Base-by-base conservation (phyloP, 2,113 vertebrate species). In the Sceloporus tristichus region DNA sequence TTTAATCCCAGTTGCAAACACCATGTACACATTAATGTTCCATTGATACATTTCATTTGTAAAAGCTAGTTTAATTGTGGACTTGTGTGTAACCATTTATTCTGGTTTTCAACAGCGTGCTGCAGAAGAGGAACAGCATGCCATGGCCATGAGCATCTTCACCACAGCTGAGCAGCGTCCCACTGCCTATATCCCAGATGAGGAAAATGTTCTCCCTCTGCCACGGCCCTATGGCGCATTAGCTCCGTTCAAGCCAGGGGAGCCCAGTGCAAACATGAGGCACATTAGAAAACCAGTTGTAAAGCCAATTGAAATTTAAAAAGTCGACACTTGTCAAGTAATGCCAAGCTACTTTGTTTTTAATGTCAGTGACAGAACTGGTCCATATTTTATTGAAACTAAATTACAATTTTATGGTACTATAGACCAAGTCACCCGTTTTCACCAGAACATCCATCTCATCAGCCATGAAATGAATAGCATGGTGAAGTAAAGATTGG, bases 201-300 rank as follows among this genome's bases (percentile, higher is more conserved):
- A 92, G 8, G 94, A 93, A 0, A 94, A 90, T 76, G 38, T 38
- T 0, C 97, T 98, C 40, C 97, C 97, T 0, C n/a, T 98, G 84
- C 97, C 98, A 0, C 97, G 92, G 91, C 98, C 98, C 0, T 98
- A 98, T 0, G 96, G 98, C 0, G 95, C 96, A 19, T 88, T 94
- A 89, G 94, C 98, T 91, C 98, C 98, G 2, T 98, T 98, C 94
- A 98, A 98, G 74, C 97, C 98, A 11, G 93, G 88, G 0, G 96
- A 97, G 62, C 95, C 95, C 0, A 95, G 97, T 9, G 92, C 96
- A 56, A 97, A 96, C 70, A 97, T 96, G 83, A 97, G 98, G 82
- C 97, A 98, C 87, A 95, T 98, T 87, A 97, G 97, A 93, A 98
- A 98, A 89, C 97, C 98, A 4, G 59, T 89, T 23, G 62, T 94